Evolutionary conservation across 2,113 vertebrate genomes (phyloP).

Genomic region (Lophochroa leadbeateri): DNA sequence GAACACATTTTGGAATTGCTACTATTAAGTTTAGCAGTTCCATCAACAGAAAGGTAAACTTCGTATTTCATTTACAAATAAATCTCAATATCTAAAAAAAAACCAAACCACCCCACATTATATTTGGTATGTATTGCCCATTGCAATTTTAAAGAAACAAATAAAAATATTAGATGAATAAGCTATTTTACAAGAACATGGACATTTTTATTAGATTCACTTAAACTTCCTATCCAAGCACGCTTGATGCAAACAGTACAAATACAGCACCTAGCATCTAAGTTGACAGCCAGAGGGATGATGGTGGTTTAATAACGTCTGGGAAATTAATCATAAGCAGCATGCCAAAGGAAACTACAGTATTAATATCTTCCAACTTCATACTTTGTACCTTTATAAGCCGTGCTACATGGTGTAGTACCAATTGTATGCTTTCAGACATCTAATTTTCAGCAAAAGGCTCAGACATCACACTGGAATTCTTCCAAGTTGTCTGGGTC

Average conservation of each 20-base stretch:
- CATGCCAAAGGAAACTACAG: neutral
- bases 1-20: neutral
- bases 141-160: neutral
- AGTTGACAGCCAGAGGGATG: neutral
- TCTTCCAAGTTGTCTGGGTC: neutral
- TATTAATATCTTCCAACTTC: neutral
- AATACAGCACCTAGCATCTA: neutral
- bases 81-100: neutral
- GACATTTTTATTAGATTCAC: neutral
- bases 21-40: neutral
- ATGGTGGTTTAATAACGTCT: neutral
- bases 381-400: neutral
- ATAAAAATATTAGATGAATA: neutral
- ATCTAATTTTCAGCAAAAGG: neutral
- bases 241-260: neutral
- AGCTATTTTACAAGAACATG: neutral
- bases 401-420: neutral
- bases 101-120: fast-evolving
- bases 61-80: neutral
- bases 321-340: neutral
- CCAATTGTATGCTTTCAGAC: neutral
- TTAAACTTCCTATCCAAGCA: neutral
- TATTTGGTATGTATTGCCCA: neutral
- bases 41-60: neutral
- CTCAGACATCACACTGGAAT: neutral